These are phyloP conservation scores for Monodelphis domestica DNA, from an alignment of 2,797 vertebrate species.

Conservation along the genomic window DNA sequence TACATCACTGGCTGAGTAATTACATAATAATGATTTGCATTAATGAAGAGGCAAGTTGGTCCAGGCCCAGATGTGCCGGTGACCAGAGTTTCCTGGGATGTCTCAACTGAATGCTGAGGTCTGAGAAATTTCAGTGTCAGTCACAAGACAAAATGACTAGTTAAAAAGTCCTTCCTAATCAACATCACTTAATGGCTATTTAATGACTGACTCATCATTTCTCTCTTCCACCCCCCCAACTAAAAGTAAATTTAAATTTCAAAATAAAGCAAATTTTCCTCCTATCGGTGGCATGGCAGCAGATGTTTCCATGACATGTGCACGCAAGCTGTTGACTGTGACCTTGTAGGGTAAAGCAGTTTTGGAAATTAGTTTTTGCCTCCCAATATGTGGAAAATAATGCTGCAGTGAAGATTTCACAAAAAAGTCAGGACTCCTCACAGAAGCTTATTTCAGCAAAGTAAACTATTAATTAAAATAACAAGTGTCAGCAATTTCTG, in stretches of 20 bases:
- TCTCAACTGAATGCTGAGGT: conserved; percentile 76
- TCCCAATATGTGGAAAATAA: conserved; percentile 86
- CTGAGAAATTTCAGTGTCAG: conserved; percentile 70
- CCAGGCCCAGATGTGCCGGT: conserved; percentile 73
- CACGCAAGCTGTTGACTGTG: conserved; percentile 85
- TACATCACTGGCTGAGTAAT: conserved; percentile 74
- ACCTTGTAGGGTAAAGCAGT: conserved; percentile 86
- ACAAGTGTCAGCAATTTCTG: conserved; percentile 88
- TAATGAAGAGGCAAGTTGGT: conserved; percentile 76
- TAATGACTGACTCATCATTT: conserved; percentile 85
- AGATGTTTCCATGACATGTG: conserved; percentile 89
- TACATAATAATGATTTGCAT: conserved; percentile 78
- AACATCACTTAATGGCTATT: conserved; percentile 80
- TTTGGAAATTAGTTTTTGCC: conserved; percentile 87
- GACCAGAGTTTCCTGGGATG: conserved; percentile 57
- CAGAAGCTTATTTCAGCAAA: conserved; percentile 88
- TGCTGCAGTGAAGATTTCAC: conserved; percentile 86
- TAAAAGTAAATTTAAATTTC: conserved; percentile 82
- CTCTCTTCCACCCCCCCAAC: conserved; percentile 28
- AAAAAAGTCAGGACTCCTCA: conserved; percentile 83
- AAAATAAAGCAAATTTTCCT: conserved; percentile 84
- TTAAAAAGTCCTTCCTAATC: conserved; percentile 75
- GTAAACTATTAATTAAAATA: conserved; percentile 91
- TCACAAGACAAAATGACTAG: conserved; percentile 76
- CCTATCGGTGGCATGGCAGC: conserved; percentile 80